Conservation (phyloP, 1,140 invertebrate genomes). For the Zaprionus inermis region DNA sequence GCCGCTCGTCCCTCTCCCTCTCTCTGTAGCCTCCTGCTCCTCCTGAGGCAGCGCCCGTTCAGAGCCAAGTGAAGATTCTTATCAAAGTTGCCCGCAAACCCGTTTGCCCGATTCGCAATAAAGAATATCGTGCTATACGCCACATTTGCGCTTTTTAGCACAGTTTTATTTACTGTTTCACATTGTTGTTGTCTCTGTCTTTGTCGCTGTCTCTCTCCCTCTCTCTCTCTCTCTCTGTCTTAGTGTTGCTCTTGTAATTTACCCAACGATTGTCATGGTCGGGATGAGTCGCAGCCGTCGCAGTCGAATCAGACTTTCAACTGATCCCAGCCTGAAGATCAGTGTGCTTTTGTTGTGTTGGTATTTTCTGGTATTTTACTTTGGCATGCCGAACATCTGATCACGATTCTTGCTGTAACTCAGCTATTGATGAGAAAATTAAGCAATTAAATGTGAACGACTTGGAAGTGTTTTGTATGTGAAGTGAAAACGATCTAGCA, state of each 20-base stretch:
- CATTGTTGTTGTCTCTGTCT: conserved; percentile 43
- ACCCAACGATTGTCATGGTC: conserved; percentile 54
- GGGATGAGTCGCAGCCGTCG: conserved; percentile 41
- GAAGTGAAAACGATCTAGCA: conserved; percentile 19
- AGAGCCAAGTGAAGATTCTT: conserved; percentile 62
- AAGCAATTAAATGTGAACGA: conserved; percentile 66
- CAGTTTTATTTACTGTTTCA: conserved; percentile 67
- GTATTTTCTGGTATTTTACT: conserved; percentile 41
- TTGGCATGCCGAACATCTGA: conserved; percentile 58
- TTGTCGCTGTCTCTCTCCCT: background rate
- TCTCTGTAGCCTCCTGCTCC: conserved; percentile 1
- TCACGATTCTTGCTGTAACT: conserved; percentile 59
- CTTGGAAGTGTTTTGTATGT: conserved; percentile 33
- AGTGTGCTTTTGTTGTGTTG: conserved; percentile 16
- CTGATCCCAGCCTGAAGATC: conserved; percentile 34
- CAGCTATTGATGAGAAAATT: conserved; percentile 64
- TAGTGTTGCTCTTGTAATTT: conserved; percentile 42
- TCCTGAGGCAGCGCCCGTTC: conserved; percentile 21
- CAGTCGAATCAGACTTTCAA: conserved; percentile 2
- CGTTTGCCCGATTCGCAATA: conserved; percentile 68
- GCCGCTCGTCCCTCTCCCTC: conserved; percentile 7
- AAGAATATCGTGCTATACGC: conserved; percentile 82
- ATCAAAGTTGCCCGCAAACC: conserved; percentile 54
- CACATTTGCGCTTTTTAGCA: conserved; percentile 71
- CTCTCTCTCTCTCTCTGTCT: background rate